Conservation (phyloP, 2,113 vertebrate species). For the Archocentrus centrarchus region DNA sequence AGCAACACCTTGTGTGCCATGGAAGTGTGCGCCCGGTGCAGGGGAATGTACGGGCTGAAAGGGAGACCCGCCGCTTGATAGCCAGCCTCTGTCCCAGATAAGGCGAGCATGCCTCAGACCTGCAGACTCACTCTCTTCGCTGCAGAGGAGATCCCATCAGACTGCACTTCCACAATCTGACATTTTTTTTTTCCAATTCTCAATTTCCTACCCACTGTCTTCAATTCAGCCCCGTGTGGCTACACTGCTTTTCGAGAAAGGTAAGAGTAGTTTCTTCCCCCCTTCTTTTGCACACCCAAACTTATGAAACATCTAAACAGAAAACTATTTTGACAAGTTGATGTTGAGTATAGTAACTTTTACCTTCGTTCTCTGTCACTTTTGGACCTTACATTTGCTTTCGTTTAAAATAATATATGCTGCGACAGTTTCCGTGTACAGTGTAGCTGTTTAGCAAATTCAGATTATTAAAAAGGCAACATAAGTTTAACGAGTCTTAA, state of each 20-base stretch:
- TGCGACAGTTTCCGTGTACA: too few species aligned
- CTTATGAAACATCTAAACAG: neutral
- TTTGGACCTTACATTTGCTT: neutral
- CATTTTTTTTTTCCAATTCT: slow-evolving; percentile 33
- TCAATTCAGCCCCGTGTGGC: slow-evolving; percentile 41
- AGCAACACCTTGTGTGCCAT: slow-evolving; percentile 63
- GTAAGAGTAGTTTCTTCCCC: slow-evolving; percentile 62
- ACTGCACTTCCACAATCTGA: slow-evolving; percentile 62
- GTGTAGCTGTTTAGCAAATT: neutral
- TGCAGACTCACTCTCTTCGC: slow-evolving; percentile 52
- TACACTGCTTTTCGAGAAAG: slow-evolving; percentile 68
- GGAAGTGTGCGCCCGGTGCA: slow-evolving; percentile 80
- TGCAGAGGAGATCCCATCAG: slow-evolving; percentile 74
- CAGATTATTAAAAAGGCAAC: neutral
- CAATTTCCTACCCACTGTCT: slow-evolving; percentile 35
- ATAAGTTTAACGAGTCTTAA: slow-evolving; percentile 11
- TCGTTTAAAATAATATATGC: rapidly evolving
- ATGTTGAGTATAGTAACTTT: slow-evolving; percentile 46
- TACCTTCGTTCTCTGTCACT: neutral
- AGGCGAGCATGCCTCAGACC: slow-evolving; percentile 80
- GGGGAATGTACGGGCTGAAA: slow-evolving; percentile 88
- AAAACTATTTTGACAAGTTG: slow-evolving; percentile 23
- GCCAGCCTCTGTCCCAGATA: slow-evolving; percentile 67
- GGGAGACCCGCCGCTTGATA: slow-evolving; percentile 75
- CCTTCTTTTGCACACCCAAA: neutral